Conservation (phyloP, 2,888 invertebrate genomes). For the Ferdinandea cuprea region DNA sequence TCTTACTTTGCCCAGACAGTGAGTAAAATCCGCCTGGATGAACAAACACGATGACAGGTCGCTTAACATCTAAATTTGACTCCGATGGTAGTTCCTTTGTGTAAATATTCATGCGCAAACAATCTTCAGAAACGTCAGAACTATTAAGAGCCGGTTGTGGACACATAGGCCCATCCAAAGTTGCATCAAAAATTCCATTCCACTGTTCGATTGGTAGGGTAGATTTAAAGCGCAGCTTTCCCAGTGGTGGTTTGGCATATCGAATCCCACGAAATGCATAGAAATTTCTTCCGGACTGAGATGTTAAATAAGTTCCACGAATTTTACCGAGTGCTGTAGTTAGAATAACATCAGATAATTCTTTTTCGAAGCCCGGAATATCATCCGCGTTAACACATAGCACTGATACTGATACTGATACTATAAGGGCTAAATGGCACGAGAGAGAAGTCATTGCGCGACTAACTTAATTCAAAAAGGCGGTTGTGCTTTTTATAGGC, state of each 20-base stretch:
- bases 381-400: background rate
- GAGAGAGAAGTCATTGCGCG: constrained; percentile 35
- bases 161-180: constrained; percentile 85
- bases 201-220: constrained; percentile 84
- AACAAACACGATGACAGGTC: constrained; percentile 87
- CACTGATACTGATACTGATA: background rate
- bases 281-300: constrained; percentile 80
- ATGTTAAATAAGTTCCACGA: constrained; percentile 80
- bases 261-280: constrained; percentile 82
- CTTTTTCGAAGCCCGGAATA: constrained; percentile 78
- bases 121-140: constrained; percentile 84
- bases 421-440: constrained; percentile 2
- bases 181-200: constrained; percentile 84
- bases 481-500: constrained; percentile 50
- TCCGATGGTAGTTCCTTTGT: constrained; percentile 81
- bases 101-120: constrained; percentile 85
- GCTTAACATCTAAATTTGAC: constrained; percentile 77
- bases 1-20: constrained; percentile 85
- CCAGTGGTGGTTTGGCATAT: constrained; percentile 81
- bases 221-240: constrained; percentile 80
- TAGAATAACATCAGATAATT: constrained; percentile 80
- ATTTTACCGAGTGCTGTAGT: constrained; percentile 82
- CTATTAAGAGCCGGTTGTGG: constrained; percentile 82
- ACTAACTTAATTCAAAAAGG: constrained; percentile 25
- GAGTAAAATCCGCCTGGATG: constrained; percentile 88